phyloP scores from a whole-genome alignment of 1,140 invertebrate species.

The Drosophila arizonae region DNA sequence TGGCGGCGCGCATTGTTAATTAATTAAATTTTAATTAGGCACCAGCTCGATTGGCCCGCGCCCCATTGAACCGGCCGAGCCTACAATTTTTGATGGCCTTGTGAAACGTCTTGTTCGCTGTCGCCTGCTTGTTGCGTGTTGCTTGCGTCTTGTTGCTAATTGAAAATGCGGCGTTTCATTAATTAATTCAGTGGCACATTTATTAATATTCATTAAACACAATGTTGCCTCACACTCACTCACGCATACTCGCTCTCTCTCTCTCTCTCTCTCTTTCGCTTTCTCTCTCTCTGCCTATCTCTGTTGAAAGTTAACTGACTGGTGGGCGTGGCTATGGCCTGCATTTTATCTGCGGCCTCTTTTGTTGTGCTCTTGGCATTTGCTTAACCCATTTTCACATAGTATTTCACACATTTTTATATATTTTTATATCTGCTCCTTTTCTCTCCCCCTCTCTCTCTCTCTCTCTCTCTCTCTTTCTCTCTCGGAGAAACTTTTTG shows the following conservation, averaged over 20 bases:
- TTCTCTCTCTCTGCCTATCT: background rate
- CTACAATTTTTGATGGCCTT: conserved; percentile 15
- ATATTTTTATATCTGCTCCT: background rate
- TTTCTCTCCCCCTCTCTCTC: background rate
- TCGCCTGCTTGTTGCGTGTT: conserved; percentile 43
- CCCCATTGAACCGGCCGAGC: background rate
- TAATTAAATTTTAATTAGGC: conserved; percentile 77
- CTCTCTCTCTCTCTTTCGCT: background rate
- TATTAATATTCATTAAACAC: conserved; percentile 79
- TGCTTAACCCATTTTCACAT: conserved; percentile 55
- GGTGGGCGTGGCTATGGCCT: conserved; percentile 24
- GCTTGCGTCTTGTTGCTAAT: conserved; percentile 49
- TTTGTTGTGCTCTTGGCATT: conserved; percentile 51
- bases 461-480: background rate
- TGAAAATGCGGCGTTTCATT: conserved; percentile 48
- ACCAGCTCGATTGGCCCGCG: background rate
- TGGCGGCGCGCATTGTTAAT: conserved; percentile 60
- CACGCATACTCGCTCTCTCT: background rate
- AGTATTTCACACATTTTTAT: conserved; percentile 24
- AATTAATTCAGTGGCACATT: conserved; percentile 67
- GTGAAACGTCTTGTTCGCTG: conserved; percentile 52
- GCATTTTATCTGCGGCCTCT: conserved; percentile 47
- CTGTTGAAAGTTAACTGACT: background rate
- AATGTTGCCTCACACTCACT: conserved; percentile 22
- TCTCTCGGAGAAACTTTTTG: conserved; percentile 39